These are phyloP conservation scores for Hippopotamyrus pictus DNA, from an alignment of 2,797 vertebrate genomes.

Conservation along the genomic window DNA sequence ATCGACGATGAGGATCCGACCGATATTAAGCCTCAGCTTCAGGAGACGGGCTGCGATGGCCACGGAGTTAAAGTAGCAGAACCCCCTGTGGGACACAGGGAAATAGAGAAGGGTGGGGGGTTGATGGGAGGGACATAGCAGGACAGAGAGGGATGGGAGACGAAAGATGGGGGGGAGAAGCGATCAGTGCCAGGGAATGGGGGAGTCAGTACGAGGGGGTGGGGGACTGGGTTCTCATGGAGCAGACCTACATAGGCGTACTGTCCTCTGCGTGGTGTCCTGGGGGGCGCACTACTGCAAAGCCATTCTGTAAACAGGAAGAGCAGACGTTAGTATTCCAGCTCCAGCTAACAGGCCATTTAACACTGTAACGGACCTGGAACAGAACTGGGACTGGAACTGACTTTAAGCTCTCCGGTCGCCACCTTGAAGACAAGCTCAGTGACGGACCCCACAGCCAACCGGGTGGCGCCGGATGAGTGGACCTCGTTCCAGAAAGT, in stretches of 20 bases:
- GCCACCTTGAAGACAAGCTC: constrained; percentile 97
- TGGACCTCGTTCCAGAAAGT: constrained; percentile 97
- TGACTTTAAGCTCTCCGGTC: constrained; percentile 86
- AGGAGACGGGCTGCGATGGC: constrained; percentile 89
- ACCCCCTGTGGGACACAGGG: constrained; percentile 73
- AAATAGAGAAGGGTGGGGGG: not conserved
- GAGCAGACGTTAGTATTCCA: not conserved
- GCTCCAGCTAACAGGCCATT: not conserved
- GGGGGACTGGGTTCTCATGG: not conserved
- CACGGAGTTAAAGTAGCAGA: constrained; percentile 95
- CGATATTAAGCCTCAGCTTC: constrained; percentile 84
- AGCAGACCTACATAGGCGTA: constrained; percentile 83
- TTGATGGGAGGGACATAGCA: not conserved
- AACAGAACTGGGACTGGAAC: not conserved
- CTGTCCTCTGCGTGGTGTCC: constrained; percentile 94
- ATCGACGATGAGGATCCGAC: constrained; percentile 93
- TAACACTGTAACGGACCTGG: not conserved
- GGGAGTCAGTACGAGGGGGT: not conserved
- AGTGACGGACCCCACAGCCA: constrained; percentile 89
- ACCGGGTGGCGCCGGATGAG: constrained; percentile 82
- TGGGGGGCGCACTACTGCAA: constrained; percentile 89
- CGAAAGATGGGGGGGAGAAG: not conserved
- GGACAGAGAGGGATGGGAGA: not conserved
- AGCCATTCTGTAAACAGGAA: constrained; percentile 72
- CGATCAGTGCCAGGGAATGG: not conserved